A percentile compares a stretch with the other conserved stretches of the same genome.
Evolutionary conservation across 1,140 invertebrate genomes (phyloP).

Genomic region (Ylistrum balloti): DNA sequence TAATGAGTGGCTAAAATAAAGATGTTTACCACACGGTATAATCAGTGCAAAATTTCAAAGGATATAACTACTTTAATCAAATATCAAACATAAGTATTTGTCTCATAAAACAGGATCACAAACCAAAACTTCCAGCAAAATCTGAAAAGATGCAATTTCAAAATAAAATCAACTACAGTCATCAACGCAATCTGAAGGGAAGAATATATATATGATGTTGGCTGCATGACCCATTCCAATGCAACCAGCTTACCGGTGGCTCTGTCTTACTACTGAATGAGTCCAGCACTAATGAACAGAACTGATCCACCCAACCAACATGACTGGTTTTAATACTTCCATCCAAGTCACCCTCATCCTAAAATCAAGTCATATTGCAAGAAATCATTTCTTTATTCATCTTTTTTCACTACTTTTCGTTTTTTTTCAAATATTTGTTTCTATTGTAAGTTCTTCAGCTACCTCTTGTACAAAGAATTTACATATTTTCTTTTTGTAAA

Average conservation of each 20-base stretch:
- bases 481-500: no score
- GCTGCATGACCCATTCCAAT: slow-evolving; percentile 12
- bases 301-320: not conserved
- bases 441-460: no score
- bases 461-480: no score
- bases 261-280: not conserved
- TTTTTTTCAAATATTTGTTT: no score
- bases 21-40: no score
- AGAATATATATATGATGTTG: not conserved
- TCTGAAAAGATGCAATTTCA: not conserved
- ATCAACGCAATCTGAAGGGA: not conserved
- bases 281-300: not conserved
- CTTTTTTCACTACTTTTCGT: no score
- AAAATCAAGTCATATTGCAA: not conserved
- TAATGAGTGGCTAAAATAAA: no score
- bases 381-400: no score
- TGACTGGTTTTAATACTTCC: not conserved
- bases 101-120: not conserved
- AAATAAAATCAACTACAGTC: not conserved
- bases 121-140: not conserved
- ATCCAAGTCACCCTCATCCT: not conserved
- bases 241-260: not conserved
- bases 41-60: no score
- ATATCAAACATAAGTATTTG: no score
- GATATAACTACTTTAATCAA: no score